Conservation (phyloP, 1,140 invertebrate species). For the Drosophila hydei region DNA sequence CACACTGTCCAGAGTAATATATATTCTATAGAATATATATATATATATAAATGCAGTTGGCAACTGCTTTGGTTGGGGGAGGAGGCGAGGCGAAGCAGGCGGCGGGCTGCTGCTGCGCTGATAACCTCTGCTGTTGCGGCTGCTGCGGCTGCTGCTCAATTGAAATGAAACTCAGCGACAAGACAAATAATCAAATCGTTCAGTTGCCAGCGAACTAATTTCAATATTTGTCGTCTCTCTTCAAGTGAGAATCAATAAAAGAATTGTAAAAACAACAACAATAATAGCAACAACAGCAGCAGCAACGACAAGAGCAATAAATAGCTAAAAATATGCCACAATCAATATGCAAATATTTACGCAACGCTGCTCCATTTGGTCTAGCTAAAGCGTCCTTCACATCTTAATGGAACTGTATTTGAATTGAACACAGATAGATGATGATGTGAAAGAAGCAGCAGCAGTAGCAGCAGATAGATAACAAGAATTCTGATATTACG, state of each 20-base stretch:
- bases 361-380: slow-evolving; percentile 29
- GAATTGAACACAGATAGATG: slow-evolving; percentile 37
- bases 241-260: slow-evolving; percentile 56
- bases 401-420: slow-evolving; percentile 59
- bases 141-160: slow-evolving; percentile 21
- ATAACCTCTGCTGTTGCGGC: slow-evolving; percentile 35
- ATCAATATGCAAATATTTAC: slow-evolving; percentile 75
- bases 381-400: slow-evolving; percentile 55
- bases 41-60: slow-evolving; percentile 30
- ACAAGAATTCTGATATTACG: slow-evolving; percentile 26
- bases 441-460: slow-evolving; percentile 14
- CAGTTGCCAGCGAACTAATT: slow-evolving; percentile 55
- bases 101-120: slow-evolving; percentile 1
- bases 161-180: slow-evolving; percentile 33
- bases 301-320: slow-evolving; percentile 19
- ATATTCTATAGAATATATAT: background rate
- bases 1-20: background rate
- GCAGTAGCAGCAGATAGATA: slow-evolving; percentile 5
- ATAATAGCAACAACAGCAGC: slow-evolving; percentile 42
- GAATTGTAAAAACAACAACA: slow-evolving; percentile 48
- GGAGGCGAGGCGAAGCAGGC: background rate
- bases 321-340: slow-evolving; percentile 61
- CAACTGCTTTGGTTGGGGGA: slow-evolving; percentile 9
- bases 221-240: slow-evolving; percentile 58
- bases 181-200: slow-evolving; percentile 53